These are phyloP conservation scores for Xestia rhomboidea DNA, from an alignment of 2,888 invertebrate species.

Conservation along the genomic window DNA sequence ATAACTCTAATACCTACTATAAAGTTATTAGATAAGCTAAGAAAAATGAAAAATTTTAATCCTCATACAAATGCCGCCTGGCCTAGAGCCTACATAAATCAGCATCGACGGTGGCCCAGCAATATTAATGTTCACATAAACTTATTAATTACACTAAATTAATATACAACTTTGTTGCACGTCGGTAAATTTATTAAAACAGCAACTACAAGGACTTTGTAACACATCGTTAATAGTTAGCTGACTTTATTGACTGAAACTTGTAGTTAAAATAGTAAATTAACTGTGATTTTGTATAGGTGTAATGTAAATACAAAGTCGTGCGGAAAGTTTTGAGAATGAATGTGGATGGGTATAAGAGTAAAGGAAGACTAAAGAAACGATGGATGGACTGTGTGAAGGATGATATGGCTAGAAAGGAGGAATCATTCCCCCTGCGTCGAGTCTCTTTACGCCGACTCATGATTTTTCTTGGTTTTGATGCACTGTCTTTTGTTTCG, in stretches of 20 bases:
- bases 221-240: slow-evolving; percentile 17
- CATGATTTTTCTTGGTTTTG: too few relatives aligned
- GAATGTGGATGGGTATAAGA: too few relatives aligned
- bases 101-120: slow-evolving; percentile 24
- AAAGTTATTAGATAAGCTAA: background rate
- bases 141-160: slow-evolving; percentile 47
- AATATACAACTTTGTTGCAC: slow-evolving; percentile 31
- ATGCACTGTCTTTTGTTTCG: too few relatives aligned
- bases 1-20: background rate
- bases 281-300: slow-evolving; percentile 13
- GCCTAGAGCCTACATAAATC: slow-evolving; percentile 11
- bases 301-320: background rate
- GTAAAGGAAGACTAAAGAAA: too few relatives aligned
- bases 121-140: slow-evolving; percentile 32
- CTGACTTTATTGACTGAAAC: background rate
- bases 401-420: too few relatives aligned
- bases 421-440: too few relatives aligned
- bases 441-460: too few relatives aligned
- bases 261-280: background rate
- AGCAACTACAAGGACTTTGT: slow-evolving; percentile 38
- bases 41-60: background rate
- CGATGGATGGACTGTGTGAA: too few relatives aligned
- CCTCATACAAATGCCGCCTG: background rate
- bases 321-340: too few relatives aligned
- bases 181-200: slow-evolving; percentile 41